Conservation (phyloP, 2,888 invertebrate genomes). For the Cacoxenus indagator region DNA sequence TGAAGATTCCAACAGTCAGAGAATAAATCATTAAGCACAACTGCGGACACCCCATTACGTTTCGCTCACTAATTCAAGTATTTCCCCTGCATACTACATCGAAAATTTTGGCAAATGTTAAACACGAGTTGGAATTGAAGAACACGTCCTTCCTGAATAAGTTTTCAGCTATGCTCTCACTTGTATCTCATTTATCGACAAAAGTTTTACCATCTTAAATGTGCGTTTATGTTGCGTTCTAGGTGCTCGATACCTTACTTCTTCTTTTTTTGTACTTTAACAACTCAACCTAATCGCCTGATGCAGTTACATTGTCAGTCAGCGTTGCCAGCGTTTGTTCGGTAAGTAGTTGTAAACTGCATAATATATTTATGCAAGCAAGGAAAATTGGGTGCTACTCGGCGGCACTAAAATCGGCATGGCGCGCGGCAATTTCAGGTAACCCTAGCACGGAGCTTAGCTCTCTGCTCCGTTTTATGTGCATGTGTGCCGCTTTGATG, state of each 20-base stretch:
- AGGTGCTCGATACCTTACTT: slow-evolving; percentile 23
- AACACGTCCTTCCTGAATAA: too few relatives aligned
- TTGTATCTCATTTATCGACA: slow-evolving; percentile 49
- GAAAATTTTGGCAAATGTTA: too few relatives aligned
- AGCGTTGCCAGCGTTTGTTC: slow-evolving; percentile 10
- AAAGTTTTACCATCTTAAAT: slow-evolving; percentile 48
- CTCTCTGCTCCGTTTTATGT: slow-evolving; percentile 43
- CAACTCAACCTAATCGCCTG: background rate
- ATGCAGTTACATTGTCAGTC: background rate
- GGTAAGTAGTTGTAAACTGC: slow-evolving; percentile 63
- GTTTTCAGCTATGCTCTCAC: too few relatives aligned
- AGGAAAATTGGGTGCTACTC: slow-evolving; percentile 62
- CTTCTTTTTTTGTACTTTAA: slow-evolving; percentile 7
- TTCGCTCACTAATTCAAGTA: too few relatives aligned
- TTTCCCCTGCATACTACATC: too few relatives aligned
- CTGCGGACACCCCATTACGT: too few relatives aligned
- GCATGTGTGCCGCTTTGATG: slow-evolving; percentile 52
- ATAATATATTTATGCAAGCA: slow-evolving; percentile 65
- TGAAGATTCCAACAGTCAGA: too few relatives aligned
- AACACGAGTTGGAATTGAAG: too few relatives aligned
- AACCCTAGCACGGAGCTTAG: slow-evolving; percentile 34
- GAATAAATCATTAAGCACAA: too few relatives aligned
- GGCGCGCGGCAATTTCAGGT: slow-evolving; percentile 18
- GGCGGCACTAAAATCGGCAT: slow-evolving; percentile 15
- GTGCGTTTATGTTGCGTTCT: slow-evolving; percentile 44